These are phyloP conservation scores for Patella depressa DNA, from an alignment of 2,888 invertebrate species.

Conservation along the genomic window DNA sequence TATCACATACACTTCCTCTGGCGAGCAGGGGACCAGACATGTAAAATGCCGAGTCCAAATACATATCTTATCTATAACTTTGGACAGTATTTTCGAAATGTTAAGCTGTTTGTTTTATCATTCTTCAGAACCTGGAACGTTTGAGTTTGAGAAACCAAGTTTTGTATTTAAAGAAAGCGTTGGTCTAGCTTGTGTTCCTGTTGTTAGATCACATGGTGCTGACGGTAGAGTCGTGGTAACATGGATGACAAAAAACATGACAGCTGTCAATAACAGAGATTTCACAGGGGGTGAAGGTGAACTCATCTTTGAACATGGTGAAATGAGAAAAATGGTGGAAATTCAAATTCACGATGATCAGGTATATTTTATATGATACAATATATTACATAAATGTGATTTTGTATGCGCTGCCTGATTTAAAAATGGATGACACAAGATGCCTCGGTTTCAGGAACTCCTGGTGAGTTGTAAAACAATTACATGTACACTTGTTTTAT, in stretches of 20 bases:
- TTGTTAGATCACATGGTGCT: slow-evolving; percentile 73
- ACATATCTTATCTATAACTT: neutral
- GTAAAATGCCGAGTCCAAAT: neutral
- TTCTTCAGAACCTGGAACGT: slow-evolving; percentile 74
- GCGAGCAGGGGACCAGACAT: no score
- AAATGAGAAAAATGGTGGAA: slow-evolving; percentile 74
- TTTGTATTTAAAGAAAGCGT: slow-evolving; percentile 75
- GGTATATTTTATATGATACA: slow-evolving; percentile 38
- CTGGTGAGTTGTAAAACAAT: no score
- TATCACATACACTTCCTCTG: no score
- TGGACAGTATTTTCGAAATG: neutral
- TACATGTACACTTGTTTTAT: no score
- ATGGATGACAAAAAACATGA: slow-evolving; percentile 76
- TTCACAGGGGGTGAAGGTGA: slow-evolving; percentile 74
- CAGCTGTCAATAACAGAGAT: slow-evolving; percentile 75
- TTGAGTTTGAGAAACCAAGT: slow-evolving; percentile 75
- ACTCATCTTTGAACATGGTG: slow-evolving; percentile 69
- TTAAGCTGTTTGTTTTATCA: no score
- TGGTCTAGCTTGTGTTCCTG: slow-evolving; percentile 73
- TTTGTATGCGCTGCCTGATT: no score
- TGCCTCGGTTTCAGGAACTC: no score
- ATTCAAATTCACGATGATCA: slow-evolving; percentile 76
- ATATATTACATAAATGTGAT: no score
- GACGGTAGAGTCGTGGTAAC: slow-evolving; percentile 74
- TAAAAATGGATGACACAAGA: no score